These are phyloP conservation scores for Lophura nycthemera DNA, from an alignment of 2,113 vertebrate species.

Conservation along the genomic window DNA sequence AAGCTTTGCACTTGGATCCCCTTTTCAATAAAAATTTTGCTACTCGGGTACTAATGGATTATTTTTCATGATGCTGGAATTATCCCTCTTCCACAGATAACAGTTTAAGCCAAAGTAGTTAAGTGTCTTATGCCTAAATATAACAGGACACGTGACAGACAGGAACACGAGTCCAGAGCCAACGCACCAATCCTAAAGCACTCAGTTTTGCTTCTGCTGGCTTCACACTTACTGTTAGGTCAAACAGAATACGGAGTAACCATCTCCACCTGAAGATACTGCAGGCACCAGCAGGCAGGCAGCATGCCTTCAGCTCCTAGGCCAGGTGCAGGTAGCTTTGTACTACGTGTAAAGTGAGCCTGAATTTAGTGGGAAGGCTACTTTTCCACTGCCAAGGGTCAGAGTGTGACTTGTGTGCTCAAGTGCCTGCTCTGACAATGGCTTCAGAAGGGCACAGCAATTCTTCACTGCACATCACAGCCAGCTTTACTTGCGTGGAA, in stretches of 20 bases:
- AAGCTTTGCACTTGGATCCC: not conserved
- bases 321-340: not conserved
- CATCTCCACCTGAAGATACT: not conserved
- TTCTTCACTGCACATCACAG: not conserved
- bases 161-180: not conserved
- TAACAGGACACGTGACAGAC: not conserved
- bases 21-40: not conserved
- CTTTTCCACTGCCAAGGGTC: fast-evolving
- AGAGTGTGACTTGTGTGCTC: fast-evolving
- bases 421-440: fast-evolving
- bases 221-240: not conserved
- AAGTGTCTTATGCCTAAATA: constrained; percentile 63
- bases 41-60: not conserved
- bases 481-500: not conserved
- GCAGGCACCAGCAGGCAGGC: not conserved
- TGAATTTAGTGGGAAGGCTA: not conserved
- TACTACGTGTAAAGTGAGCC: not conserved
- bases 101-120: constrained; percentile 49
- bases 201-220: not conserved
- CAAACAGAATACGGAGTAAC: not conserved
- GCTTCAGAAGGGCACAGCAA: not conserved
- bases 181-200: not conserved
- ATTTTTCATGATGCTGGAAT: constrained; percentile 5
- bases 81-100: constrained; percentile 13
- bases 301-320: not conserved